Evolutionary conservation across 2,888 invertebrate genomes (phyloP).

Genomic region (Spisula subtruncata): DNA sequence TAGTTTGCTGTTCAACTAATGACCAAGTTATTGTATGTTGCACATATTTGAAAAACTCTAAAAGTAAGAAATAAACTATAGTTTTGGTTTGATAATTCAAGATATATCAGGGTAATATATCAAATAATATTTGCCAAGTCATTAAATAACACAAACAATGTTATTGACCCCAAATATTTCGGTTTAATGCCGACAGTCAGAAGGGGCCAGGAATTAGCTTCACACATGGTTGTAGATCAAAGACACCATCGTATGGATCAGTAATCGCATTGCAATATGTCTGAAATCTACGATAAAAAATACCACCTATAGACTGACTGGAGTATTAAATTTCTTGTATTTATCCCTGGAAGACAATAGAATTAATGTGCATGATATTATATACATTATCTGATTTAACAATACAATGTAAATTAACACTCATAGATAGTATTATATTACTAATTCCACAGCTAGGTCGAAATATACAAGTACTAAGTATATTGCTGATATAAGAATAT

Average conservation of each 20-base stretch:
- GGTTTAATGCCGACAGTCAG: constrained; percentile 37
- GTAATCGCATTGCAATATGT: background rate
- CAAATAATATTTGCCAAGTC: background rate
- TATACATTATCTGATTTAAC: constrained; percentile 44
- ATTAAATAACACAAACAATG: constrained; percentile 3
- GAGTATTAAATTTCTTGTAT: constrained; percentile 23
- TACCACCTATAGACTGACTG: constrained; percentile 21
- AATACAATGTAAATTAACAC: constrained; percentile 45
- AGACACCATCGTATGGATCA: constrained; percentile 7
- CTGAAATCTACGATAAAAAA: background rate
- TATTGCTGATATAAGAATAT: too few relatives aligned
- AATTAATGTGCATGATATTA: constrained; percentile 39
- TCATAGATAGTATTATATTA: background rate
- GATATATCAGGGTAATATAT: background rate
- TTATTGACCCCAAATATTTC: constrained; percentile 26
- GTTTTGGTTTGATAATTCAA: background rate
- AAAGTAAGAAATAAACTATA: background rate
- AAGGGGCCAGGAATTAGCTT: constrained; percentile 29
- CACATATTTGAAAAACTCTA: background rate
- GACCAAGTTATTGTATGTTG: too few relatives aligned
- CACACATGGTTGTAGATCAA: constrained; percentile 30
- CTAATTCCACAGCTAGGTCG: too few relatives aligned
- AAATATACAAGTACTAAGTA: too few relatives aligned
- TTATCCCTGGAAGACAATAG: constrained; percentile 17
- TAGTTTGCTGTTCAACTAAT: too few relatives aligned